Evolutionary conservation across 2,113 vertebrate species (phyloP).

Genomic region (Cephalopholis sonnerati): DNA sequence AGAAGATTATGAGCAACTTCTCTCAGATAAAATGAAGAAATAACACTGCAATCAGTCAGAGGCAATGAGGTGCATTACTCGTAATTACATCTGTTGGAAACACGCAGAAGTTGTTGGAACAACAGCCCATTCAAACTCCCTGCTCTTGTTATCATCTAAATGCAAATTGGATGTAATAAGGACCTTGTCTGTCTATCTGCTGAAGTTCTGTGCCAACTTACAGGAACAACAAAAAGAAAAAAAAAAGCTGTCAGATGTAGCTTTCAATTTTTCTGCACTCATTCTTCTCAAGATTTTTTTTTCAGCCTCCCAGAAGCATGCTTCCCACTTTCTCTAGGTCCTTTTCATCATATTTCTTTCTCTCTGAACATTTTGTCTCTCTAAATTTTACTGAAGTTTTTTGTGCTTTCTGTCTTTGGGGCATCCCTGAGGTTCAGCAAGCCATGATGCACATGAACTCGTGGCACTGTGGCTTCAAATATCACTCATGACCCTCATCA

Average conservation of each 20-base stretch:
- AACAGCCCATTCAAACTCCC: slow-evolving; percentile 55
- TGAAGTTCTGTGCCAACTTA: slow-evolving; percentile 46
- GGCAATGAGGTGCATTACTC: slow-evolving; percentile 63
- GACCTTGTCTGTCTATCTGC: slow-evolving; percentile 39
- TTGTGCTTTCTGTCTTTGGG: slow-evolving; percentile 40
- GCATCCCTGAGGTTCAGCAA: slow-evolving; percentile 32
- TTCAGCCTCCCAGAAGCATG: slow-evolving; percentile 20
- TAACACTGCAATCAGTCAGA: slow-evolving; percentile 64
- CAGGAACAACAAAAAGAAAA: slow-evolving; percentile 15
- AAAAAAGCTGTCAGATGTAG: slow-evolving; percentile 20
- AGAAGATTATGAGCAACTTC: slow-evolving; percentile 43
- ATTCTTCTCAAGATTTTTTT: slow-evolving; percentile 12
- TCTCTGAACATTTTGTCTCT: slow-evolving; percentile 28
- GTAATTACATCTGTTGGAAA: slow-evolving; percentile 71
- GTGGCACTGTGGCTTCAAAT: slow-evolving; percentile 40
- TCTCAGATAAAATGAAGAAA: slow-evolving; percentile 64
- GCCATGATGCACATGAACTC: slow-evolving; percentile 32
- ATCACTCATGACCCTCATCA: slow-evolving; percentile 60
- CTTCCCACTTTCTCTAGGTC: background rate
- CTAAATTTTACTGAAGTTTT: background rate
- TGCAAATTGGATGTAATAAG: slow-evolving; percentile 70
- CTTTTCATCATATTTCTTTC: slow-evolving; percentile 35
- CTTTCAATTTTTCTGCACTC: slow-evolving; percentile 34
- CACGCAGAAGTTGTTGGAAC: slow-evolving; percentile 61
- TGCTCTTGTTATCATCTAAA: slow-evolving; percentile 70